Conservation (phyloP, 2,113 vertebrate species). For the Hippotragus niger region DNA sequence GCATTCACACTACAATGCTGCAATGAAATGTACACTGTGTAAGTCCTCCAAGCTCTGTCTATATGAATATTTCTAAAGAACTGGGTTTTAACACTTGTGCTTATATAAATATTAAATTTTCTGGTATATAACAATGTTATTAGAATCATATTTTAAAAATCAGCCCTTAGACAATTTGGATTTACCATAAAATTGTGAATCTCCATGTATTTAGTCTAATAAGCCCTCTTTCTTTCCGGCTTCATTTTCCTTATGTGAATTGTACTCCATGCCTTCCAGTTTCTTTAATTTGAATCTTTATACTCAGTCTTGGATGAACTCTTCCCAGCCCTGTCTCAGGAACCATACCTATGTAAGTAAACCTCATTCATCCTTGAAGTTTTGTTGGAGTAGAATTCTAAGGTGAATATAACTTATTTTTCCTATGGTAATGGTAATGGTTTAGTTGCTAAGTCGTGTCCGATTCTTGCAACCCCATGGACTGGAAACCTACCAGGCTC, state of each 20-base stretch:
- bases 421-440: background rate
- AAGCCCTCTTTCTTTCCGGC: background rate
- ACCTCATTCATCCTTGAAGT: background rate
- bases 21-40: background rate
- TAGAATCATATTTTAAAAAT: background rate
- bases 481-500: background rate
- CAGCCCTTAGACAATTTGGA: background rate
- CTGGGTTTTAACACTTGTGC: background rate
- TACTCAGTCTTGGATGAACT: background rate
- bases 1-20: background rate
- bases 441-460: accelerated
- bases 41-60: background rate
- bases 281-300: background rate
- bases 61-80: background rate
- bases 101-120: background rate
- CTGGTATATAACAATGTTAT: background rate
- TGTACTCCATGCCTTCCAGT: background rate
- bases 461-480: accelerated
- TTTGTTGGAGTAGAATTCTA: background rate
- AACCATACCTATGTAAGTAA: background rate
- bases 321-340: background rate
- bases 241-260: background rate
- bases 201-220: background rate
- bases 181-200: background rate
- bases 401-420: background rate